A percentile compares a stretch with the other conserved stretches of the same genome.
These are phyloP conservation scores for Vulpes lagopus DNA, from an alignment of 2,113 vertebrate genomes.

Conservation along the genomic window DNA sequence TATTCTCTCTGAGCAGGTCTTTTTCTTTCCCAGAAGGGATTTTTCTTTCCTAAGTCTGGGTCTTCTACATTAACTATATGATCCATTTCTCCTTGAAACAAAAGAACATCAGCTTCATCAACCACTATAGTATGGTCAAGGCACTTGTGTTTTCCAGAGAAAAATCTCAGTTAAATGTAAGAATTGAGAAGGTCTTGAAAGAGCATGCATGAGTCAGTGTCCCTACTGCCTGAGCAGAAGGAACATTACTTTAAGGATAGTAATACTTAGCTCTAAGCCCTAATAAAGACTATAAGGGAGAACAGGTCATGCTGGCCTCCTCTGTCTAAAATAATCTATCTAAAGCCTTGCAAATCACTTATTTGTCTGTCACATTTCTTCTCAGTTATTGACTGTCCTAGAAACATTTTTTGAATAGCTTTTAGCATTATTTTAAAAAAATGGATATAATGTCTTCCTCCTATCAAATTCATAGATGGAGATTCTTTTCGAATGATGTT, in stretches of 20 bases:
- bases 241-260: background rate
- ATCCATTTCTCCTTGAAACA: background rate
- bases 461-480: background rate
- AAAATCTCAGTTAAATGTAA: background rate
- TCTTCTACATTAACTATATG: background rate
- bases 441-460: background rate
- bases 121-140: background rate
- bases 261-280: background rate
- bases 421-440: background rate
- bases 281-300: background rate
- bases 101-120: background rate
- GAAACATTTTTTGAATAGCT: background rate
- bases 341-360: background rate
- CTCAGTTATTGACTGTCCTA: background rate
- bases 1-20: background rate
- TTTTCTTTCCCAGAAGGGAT: background rate
- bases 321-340: background rate
- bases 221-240: background rate
- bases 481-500: background rate
- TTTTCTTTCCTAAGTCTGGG: background rate
- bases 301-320: background rate
- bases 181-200: background rate
- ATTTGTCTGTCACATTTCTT: background rate
- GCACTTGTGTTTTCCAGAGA: background rate
- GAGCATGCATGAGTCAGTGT: background rate